Percentiles rank a stretch among this genome's conserved stretches.
phyloP scores from a whole-genome alignment of 2,888 invertebrate genomes.

The Drosophila monieri region DNA sequence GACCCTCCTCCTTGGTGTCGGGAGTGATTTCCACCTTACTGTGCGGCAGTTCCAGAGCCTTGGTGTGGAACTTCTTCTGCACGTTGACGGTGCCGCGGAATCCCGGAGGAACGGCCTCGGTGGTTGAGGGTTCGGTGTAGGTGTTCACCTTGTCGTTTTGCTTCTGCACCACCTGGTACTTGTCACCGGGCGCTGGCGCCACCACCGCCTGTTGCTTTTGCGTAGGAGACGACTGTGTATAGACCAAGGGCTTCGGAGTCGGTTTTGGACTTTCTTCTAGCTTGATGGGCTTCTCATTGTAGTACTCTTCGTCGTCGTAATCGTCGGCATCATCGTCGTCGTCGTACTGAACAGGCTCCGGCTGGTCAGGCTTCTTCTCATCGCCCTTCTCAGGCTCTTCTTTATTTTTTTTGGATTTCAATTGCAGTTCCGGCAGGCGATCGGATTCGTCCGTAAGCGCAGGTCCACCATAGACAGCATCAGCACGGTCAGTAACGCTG shows the following conservation, averaged over 20 bases:
- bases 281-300: conserved; percentile 84
- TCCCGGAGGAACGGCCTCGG: conserved; percentile 82
- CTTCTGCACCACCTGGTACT: conserved; percentile 80
- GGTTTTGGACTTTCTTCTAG: conserved; percentile 62
- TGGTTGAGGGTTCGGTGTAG: conserved; percentile 67
- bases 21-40: conserved; percentile 72
- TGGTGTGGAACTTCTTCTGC: conserved; percentile 83
- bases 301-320: conserved; percentile 87
- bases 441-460: conserved; percentile 65
- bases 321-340: conserved; percentile 85
- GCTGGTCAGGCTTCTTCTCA: conserved; percentile 59
- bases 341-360: conserved; percentile 83
- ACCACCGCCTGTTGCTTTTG: conserved; percentile 81
- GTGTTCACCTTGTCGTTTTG: conserved; percentile 81
- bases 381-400: conserved; percentile 60
- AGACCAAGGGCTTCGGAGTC: conserved; percentile 56
- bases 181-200: conserved; percentile 61
- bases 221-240: conserved; percentile 77
- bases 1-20: conserved; percentile 60
- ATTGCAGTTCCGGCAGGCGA: conserved; percentile 74
- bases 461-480: conserved; percentile 77
- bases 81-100: conserved; percentile 84
- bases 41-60: conserved; percentile 76
- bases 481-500: conserved; percentile 82
- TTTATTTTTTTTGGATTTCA: conserved; percentile 78